Base-by-base conservation (phyloP, 2,113 vertebrate genomes). In the Proteles cristata region DNA sequence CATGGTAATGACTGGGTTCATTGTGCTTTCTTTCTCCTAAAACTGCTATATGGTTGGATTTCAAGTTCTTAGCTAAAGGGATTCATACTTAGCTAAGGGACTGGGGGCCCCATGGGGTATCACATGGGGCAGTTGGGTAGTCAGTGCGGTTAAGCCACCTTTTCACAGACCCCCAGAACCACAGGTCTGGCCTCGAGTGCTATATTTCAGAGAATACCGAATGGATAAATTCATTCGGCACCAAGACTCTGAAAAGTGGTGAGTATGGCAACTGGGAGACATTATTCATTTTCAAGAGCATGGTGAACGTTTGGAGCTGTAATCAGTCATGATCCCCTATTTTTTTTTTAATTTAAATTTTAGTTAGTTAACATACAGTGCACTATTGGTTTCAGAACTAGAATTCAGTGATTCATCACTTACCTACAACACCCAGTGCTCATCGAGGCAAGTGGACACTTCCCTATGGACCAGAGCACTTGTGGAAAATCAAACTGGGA, bases 41-140 rank as follows among this genome's bases (percentile, higher is more conserved):
- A 58, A 68, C 39, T 39, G 76, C 33, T 66, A 0, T 68, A 17
- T 90, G 80, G 26, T 33, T 14, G 82, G 16, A 43, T 53, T 71
- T 80, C 55, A 28, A 84, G 45, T 88, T 79, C 16, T 92, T 79
- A 83, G 74, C 23, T 88, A n/a, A 80, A 90, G 71, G 33, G 23
- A 45, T 79, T 83, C 39, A 35, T 85, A 83, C 83, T 65, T 31
- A 89, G 71, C 43, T 96, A 88, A 92, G 93, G 23, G 65, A 87
- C 16, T 48, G n/a, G 33, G 71, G 89, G 33, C 9, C 39, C 9
- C 74, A 61, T 2, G 2, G 16, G 21, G 7, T 21, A 17, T 82
- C 16, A 10, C 21, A 91, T n/a, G 35, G 28, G 63, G 79, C 45
- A n/a, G 58, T 6, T 79, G 28, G 9, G 45, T 26, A 91, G 15